A percentile compares a stretch with the other conserved stretches of the same genome.
These are phyloP conservation scores for Parasteatoda tepidariorum DNA, from an alignment of 1,140 invertebrate genomes.

Conservation along the genomic window DNA sequence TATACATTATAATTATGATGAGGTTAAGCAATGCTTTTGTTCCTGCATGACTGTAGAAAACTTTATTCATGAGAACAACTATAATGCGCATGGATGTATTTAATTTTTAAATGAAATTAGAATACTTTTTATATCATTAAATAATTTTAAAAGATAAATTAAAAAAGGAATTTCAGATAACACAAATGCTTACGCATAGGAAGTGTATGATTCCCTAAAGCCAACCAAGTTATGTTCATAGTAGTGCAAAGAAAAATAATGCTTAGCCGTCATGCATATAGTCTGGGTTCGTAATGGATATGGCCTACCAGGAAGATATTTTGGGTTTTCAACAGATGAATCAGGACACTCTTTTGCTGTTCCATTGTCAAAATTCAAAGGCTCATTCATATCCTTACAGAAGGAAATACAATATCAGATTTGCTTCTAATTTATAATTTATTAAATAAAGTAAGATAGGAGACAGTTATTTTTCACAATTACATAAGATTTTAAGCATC, in stretches of 20 bases:
- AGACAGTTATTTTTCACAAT: too few relatives aligned
- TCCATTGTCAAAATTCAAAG: constrained; percentile 63
- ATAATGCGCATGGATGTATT: not conserved
- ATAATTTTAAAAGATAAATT: too few relatives aligned
- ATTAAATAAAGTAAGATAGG: too few relatives aligned
- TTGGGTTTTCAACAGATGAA: constrained; percentile 76
- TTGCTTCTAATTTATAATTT: too few relatives aligned
- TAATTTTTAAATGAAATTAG: too few relatives aligned
- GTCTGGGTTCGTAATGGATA: constrained; percentile 77
- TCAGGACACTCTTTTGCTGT: constrained; percentile 71
- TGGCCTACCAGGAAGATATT: constrained; percentile 74
- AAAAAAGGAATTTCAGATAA: too few relatives aligned
- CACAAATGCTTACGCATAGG: constrained; percentile 76
- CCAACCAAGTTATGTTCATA: constrained; percentile 87
- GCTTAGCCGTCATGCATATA: constrained; percentile 84
- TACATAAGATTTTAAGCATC: too few relatives aligned
- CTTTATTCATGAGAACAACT: not conserved
- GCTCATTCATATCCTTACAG: constrained; percentile 64
- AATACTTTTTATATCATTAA: too few relatives aligned
- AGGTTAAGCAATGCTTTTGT: too few relatives aligned
- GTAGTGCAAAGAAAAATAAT: constrained; percentile 76
- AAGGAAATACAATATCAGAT: too few relatives aligned
- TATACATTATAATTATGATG: too few relatives aligned
- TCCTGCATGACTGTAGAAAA: not conserved
- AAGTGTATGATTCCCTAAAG: constrained; percentile 78